Percentiles rank a stretch among this genome's conserved stretches.
phyloP scores from a whole-genome alignment of 1,140 invertebrate genomes.

The Apolygus lucorum region DNA sequence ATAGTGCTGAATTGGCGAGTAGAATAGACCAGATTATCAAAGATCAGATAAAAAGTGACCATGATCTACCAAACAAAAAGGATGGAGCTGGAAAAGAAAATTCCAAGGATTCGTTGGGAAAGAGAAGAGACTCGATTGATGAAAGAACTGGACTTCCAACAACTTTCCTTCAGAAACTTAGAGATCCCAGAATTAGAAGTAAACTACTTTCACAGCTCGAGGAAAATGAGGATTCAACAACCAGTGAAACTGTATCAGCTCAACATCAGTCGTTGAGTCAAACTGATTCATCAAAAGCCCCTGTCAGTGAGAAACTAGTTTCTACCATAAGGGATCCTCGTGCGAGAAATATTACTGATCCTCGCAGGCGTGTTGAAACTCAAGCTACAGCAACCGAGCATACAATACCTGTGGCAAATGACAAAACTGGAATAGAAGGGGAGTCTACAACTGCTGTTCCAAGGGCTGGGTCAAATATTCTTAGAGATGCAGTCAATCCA shows the following conservation, averaged over 20 bases:
- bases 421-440: too few species aligned
- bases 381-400: too few species aligned
- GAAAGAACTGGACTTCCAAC: constrained; percentile 3
- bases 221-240: not conserved
- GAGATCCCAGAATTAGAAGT: constrained; percentile 4
- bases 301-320: too few species aligned
- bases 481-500: too few species aligned
- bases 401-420: too few species aligned
- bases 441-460: too few species aligned
- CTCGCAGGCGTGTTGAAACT: too few species aligned
- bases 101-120: not conserved
- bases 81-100: not conserved
- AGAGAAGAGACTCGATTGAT: constrained; percentile 8
- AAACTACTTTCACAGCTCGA: not conserved
- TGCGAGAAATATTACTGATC: not conserved
- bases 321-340: not conserved
- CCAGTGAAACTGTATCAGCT: too few species aligned
- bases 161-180: not conserved
- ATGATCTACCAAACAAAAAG: not conserved
- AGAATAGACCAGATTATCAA: not conserved
- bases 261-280: not conserved
- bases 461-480: too few species aligned
- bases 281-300: not conserved
- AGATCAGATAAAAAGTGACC: not conserved
- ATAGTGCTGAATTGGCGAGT: not conserved